A percentile compares a stretch with the other conserved stretches of the same genome.
phyloP scores from a whole-genome alignment of 2,797 vertebrate species.

The Buceros bicornis region DNA sequence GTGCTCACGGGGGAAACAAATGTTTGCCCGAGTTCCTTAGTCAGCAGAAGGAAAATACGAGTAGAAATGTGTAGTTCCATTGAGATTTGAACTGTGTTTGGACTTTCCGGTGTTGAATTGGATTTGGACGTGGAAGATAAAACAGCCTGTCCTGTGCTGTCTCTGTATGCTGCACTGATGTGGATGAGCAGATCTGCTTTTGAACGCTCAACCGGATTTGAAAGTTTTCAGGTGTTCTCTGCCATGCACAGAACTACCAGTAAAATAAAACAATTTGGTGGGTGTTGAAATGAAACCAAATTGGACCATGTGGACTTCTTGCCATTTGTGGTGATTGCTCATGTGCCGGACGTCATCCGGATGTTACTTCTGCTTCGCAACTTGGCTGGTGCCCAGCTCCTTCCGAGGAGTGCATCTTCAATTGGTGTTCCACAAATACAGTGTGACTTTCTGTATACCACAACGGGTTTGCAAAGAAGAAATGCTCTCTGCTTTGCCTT shows the following conservation, averaged over 20 bases:
- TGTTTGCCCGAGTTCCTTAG: constrained; percentile 23
- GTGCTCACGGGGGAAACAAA: constrained; percentile 18
- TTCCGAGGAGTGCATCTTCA: not conserved
- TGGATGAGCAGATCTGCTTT: not conserved
- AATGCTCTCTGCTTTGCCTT: constrained; percentile 20
- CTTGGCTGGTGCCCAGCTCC: not conserved
- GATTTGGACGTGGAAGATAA: not conserved
- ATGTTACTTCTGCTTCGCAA: not conserved
- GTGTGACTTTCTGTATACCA: not conserved
- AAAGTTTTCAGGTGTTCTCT: not conserved
- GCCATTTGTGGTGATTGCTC: not conserved
- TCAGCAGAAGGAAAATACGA: constrained; percentile 42
- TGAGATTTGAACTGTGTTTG: not conserved
- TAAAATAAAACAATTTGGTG: not conserved
- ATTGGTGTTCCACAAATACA: not conserved
- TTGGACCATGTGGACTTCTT: not conserved
- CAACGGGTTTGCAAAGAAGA: not conserved
- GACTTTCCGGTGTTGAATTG: not conserved
- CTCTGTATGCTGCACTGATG: not conserved
- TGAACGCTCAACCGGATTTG: not conserved
- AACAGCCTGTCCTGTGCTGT: not conserved
- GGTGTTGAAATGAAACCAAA: not conserved
- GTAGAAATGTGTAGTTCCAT: not conserved
- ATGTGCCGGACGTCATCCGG: not conserved
- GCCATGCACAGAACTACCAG: not conserved